Evolutionary conservation across 2,113 vertebrate species (phyloP), one percentile per base, ranked within the genome.

Genomic region (Pachycephala philippinensis): DNA sequence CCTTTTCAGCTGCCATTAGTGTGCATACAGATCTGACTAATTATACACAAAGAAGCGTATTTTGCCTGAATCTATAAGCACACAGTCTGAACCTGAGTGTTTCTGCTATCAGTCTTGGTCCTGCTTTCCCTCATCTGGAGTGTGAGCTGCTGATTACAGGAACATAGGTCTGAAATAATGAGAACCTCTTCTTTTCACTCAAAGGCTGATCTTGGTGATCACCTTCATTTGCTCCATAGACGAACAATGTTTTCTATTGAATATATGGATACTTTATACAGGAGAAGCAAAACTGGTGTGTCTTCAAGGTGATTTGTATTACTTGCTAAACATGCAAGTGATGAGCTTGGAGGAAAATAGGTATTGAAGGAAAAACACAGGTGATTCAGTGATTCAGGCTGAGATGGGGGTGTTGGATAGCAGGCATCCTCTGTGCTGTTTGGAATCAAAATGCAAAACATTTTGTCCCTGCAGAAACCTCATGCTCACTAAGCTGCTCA

Each of bases 11-110:
- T 89, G 69, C 78, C 75, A 85, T 87, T 60, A n/a, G 65, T 92
- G 79, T 76, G 23, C 84, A 66, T 66, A 75, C 56, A 85, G 77
- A 90, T 79, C 76, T 96, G 95, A 95, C 94, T 97, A 96, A 98
- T 97, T 97, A 95, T 81, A 54, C 42, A 61, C 39, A 97, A 97
- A 96, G 87, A 96, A 96, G 94, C 90, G 56, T 84, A 96, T 97
- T 97, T 97, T 92, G 44, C 82, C 89, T 83, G 87, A 90, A 83
- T 97, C 78, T 93, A 40, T 85, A 93, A 87, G 89, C 77, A 75
- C 61, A 84, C 83, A 64, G 42, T 72, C 84, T 95, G 91, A 97
- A 90, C 84, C 52, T 59, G 61, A 94, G 44, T 45, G 2, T 71
- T 85, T 70, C 75, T 75, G 27, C 37, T 83, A 56, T 68, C 35